Conservation (phyloP, 1,140 invertebrate genomes). For the Odontomachus brunneus region DNA sequence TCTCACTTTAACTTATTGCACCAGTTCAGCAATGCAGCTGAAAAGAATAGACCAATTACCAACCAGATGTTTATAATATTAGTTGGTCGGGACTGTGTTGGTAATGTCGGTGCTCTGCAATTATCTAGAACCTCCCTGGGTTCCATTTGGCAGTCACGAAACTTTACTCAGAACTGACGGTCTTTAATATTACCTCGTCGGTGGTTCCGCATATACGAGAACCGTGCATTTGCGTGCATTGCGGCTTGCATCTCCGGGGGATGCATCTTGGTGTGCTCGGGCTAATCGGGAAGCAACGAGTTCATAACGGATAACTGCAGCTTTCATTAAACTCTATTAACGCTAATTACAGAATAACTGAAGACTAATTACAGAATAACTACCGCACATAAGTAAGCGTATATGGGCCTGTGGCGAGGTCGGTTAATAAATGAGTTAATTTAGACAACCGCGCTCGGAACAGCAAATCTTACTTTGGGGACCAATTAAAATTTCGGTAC, state of each 20-base stretch:
- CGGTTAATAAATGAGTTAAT: constrained; percentile 52
- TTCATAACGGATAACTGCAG: constrained; percentile 50
- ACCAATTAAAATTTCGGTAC: neutral
- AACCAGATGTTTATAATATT: too few species aligned
- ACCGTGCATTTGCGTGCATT: neutral
- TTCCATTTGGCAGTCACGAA: too few species aligned
- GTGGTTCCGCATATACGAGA: neutral
- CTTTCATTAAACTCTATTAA: constrained; percentile 57
- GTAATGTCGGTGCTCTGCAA: too few species aligned
- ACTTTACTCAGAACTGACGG: too few species aligned
- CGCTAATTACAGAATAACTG: constrained; percentile 45
- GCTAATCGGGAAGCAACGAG: constrained; percentile 48
- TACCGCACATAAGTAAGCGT: constrained; percentile 37
- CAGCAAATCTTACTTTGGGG: constrained; percentile 48
- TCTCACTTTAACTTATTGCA: too few species aligned
- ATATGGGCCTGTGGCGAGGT: neutral
- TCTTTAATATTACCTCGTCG: too few species aligned
- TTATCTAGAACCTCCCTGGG: too few species aligned
- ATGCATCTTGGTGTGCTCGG: constrained; percentile 6
- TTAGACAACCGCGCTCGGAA: constrained; percentile 2
- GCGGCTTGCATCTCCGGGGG: constrained; percentile 26
- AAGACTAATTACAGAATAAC: constrained; percentile 46
- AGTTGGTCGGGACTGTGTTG: too few species aligned
- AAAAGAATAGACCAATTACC: too few species aligned
- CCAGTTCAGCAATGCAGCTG: too few species aligned